Evolutionary conservation across 1,140 invertebrate species (phyloP).

Genomic region (Meloidogyne exigua): DNA sequence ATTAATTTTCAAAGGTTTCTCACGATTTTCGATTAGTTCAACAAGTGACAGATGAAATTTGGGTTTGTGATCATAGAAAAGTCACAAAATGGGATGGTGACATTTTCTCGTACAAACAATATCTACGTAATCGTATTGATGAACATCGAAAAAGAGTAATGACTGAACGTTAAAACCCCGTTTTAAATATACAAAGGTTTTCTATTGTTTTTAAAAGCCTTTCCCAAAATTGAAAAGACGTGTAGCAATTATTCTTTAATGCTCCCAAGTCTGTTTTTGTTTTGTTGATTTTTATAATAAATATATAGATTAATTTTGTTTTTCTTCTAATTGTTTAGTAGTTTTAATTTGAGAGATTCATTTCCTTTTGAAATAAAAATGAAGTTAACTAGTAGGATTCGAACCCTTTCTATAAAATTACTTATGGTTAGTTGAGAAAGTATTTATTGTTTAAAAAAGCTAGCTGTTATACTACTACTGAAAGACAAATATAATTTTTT

Average conservation of each 20-base stretch:
- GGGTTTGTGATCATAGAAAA: conserved; percentile 82
- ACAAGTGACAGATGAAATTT: conserved; percentile 88
- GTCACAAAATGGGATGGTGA: conserved; percentile 94
- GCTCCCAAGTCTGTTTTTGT: not conserved
- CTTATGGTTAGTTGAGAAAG: not conserved
- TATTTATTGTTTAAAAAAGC: not conserved
- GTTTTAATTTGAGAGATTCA: no score
- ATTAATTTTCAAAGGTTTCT: conserved; percentile 68
- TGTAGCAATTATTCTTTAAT: not conserved
- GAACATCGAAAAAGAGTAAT: conserved; percentile 17
- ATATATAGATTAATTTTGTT: not conserved
- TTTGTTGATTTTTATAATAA: not conserved
- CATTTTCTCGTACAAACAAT: conserved; percentile 92
- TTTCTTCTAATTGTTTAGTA: no score
- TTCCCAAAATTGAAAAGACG: not conserved
- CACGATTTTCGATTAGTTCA: conserved; percentile 97
- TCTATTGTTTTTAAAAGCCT: not conserved
- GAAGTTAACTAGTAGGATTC: no score
- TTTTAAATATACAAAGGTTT: not conserved
- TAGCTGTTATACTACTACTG: not conserved
- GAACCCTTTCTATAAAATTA: no score
- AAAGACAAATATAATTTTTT: not conserved
- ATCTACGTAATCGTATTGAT: conserved; percentile 72
- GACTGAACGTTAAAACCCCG: conserved; percentile 27
- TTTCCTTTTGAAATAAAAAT: no score